Evolutionary conservation across 2,797 vertebrate genomes (phyloP).

Genomic region (Tinamus major): DNA sequence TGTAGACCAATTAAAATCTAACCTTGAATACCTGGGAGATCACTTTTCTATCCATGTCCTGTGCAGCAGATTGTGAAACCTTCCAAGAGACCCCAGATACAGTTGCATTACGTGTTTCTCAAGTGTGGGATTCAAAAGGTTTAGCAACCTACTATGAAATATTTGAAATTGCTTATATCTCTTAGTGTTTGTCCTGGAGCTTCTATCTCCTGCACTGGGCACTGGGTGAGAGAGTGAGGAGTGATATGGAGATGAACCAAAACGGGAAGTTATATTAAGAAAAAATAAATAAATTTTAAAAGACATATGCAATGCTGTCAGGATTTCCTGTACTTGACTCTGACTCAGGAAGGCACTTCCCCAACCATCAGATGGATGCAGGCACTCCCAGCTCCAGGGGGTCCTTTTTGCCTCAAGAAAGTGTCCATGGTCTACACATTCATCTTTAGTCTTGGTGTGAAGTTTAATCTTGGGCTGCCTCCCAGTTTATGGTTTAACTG

Average conservation of each 20-base stretch:
- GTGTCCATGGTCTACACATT: not conserved
- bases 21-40: not conserved
- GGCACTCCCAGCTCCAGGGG: accelerated
- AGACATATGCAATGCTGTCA: not conserved
- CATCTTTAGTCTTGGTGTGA: not conserved
- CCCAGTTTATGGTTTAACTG: not conserved
- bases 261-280: not conserved
- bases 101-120: not conserved
- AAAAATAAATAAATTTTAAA: too few species aligned
- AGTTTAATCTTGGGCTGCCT: not conserved
- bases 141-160: not conserved
- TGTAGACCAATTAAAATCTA: not conserved
- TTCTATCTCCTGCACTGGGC: not conserved
- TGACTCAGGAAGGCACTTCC: not conserved
- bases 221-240: accelerated
- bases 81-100: not conserved
- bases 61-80: not conserved
- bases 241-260: not conserved
- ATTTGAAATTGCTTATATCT: not conserved
- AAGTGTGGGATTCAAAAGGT: not conserved
- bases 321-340: not conserved
- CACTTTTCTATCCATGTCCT: not conserved
- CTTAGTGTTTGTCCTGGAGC: not conserved
- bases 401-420: not conserved
- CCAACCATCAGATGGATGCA: accelerated